A percentile compares a stretch with the other conserved stretches of the same genome.
These are phyloP conservation scores for Ectropis grisescens DNA, from an alignment of 1,140 invertebrate species.

Conservation along the genomic window DNA sequence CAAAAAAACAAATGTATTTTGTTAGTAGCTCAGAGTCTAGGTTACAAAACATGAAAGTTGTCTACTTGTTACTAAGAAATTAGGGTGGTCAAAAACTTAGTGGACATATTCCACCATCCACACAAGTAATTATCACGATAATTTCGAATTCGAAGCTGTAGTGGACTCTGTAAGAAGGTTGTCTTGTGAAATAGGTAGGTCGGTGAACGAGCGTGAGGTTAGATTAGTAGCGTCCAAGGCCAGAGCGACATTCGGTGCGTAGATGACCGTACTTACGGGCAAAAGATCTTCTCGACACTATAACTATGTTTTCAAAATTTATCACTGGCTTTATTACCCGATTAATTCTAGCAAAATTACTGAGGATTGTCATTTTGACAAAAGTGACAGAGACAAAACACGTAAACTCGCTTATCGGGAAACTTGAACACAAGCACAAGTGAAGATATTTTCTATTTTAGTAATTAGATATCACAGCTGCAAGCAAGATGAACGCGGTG, in stretches of 20 bases:
- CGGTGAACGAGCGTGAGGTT: too few species aligned
- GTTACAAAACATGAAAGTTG: too few species aligned
- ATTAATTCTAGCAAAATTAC: slow-evolving; percentile 44
- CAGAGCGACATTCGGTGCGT: slow-evolving; percentile 8
- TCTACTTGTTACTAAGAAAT: too few species aligned
- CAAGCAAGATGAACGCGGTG: slow-evolving; percentile 79
- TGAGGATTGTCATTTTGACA: slow-evolving; percentile 59
- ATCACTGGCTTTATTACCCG: slow-evolving; percentile 33
- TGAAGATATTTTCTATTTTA: slow-evolving; percentile 2
- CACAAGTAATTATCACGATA: too few species aligned
- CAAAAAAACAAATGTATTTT: too few species aligned
- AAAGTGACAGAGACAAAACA: slow-evolving; percentile 38
- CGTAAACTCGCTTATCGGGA: background rate
- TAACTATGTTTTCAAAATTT: slow-evolving; percentile 22
- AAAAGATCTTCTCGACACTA: slow-evolving; percentile 23
- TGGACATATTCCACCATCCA: too few species aligned
- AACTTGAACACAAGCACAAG: slow-evolving; percentile 9
- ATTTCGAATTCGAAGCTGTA: too few species aligned
- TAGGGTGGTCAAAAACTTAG: too few species aligned
- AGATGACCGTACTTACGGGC: slow-evolving; percentile 41
- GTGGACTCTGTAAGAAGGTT: too few species aligned
- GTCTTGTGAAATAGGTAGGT: too few species aligned
- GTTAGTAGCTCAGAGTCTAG: too few species aligned
- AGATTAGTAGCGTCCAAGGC: too few species aligned
- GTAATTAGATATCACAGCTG: slow-evolving; percentile 2